Conservation (phyloP, 1,140 invertebrate genomes). For the Sinella curviseta region DNA sequence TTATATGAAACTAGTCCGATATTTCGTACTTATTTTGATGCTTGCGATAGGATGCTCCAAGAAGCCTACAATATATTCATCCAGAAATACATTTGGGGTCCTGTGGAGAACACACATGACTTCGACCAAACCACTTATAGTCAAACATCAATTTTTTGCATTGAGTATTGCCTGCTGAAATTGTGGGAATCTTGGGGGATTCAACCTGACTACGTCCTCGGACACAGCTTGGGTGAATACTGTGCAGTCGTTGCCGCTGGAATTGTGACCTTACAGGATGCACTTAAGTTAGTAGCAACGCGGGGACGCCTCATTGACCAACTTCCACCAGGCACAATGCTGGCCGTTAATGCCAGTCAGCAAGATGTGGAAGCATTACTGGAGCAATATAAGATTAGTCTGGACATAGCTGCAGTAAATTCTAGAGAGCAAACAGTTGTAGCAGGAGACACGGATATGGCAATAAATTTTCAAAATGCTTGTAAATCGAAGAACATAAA, state of each 20-base stretch:
- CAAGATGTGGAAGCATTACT: neutral
- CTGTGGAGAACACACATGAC: neutral
- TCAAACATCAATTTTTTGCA: slow-evolving; percentile 40
- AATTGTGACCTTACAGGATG: slow-evolving; percentile 35
- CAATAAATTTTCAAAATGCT: neutral
- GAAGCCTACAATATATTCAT: neutral
- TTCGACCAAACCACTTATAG: slow-evolving; percentile 28
- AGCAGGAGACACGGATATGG: slow-evolving; percentile 2
- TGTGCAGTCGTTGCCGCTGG: slow-evolving; percentile 29
- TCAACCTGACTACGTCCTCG: slow-evolving; percentile 29
- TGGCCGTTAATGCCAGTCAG: slow-evolving; percentile 23
- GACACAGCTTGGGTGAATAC: slow-evolving; percentile 44
- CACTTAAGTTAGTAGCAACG: slow-evolving; percentile 20
- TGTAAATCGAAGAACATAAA: neutral
- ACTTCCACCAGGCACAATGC: slow-evolving; percentile 31
- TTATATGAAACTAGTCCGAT: slow-evolving; percentile 31
- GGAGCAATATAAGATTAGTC: neutral
- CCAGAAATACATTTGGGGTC: neutral
- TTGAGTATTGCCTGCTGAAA: slow-evolving; percentile 33
- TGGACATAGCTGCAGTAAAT: neutral
- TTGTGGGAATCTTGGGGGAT: slow-evolving; percentile 39
- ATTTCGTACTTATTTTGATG: slow-evolving; percentile 27
- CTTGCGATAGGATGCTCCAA: neutral
- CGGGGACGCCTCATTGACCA: slow-evolving; percentile 30
- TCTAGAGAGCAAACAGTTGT: neutral